These are phyloP conservation scores for Pomacea canaliculata DNA, from an alignment of 2,888 invertebrate species.

Conservation along the genomic window DNA sequence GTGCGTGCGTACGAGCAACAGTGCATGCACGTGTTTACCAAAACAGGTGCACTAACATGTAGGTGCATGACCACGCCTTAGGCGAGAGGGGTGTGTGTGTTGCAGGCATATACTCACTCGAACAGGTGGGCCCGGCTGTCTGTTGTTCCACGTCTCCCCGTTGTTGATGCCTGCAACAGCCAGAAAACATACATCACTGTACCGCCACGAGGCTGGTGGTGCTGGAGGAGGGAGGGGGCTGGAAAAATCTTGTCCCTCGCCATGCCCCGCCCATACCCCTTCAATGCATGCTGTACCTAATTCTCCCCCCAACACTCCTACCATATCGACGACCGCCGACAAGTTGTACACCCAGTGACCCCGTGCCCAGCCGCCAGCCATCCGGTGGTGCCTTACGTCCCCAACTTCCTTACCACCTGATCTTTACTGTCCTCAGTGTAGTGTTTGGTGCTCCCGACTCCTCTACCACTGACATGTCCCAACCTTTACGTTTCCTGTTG, in stretches of 20 bases:
- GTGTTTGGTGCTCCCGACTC: too few relatives aligned
- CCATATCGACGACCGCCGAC: too few relatives aligned
- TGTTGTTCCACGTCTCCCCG: slow-evolving; percentile 18
- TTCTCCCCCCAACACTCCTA: too few relatives aligned
- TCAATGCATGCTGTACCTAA: too few relatives aligned
- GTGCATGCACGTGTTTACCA: neutral
- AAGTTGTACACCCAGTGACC: neutral
- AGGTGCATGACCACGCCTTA: neutral
- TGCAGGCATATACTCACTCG: slow-evolving; percentile 2
- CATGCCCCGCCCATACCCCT: neutral
- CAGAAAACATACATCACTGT: neutral
- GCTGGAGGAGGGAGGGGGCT: too few relatives aligned
- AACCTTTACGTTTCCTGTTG: too few relatives aligned
- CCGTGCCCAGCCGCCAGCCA: neutral
- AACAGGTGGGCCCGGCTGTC: slow-evolving; percentile 8
- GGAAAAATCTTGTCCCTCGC: neutral
- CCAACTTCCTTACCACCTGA: too few relatives aligned
- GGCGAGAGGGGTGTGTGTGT: neutral
- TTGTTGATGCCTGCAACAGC: slow-evolving; percentile 19
- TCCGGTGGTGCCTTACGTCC: too few relatives aligned
- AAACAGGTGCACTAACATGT: neutral
- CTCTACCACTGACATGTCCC: too few relatives aligned
- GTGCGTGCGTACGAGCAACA: neutral
- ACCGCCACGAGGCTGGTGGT: too few relatives aligned
- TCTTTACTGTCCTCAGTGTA: too few relatives aligned